A percentile compares a stretch with the other conserved stretches of the same genome.
These are phyloP conservation scores for Siniperca obscura DNA, from an alignment of 2,797 vertebrate genomes.

Conservation along the genomic window DNA sequence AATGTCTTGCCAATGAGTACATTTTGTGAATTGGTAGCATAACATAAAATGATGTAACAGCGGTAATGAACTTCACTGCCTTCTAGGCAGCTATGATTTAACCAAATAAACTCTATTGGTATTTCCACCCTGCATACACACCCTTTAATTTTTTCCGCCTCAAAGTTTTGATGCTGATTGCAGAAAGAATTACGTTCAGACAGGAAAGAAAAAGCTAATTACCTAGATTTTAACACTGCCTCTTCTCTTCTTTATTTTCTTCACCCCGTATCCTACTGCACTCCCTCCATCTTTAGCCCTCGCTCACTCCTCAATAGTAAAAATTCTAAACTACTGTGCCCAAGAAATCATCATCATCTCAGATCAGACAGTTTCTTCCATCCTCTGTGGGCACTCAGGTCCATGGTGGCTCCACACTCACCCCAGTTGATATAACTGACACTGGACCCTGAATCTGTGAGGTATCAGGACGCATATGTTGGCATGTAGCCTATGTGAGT, in stretches of 20 bases:
- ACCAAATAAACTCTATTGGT: background rate
- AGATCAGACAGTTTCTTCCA: slow-evolving; percentile 63
- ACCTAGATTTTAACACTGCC: slow-evolving; percentile 41
- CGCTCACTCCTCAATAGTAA: slow-evolving; percentile 69
- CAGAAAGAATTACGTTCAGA: slow-evolving; percentile 42
- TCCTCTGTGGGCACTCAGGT: slow-evolving; percentile 54
- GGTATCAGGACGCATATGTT: slow-evolving; percentile 10
- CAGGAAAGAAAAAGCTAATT: slow-evolving; percentile 71
- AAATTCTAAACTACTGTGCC: slow-evolving; percentile 76
- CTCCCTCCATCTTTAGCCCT: slow-evolving; percentile 65
- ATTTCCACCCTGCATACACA: background rate
- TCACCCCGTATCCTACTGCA: slow-evolving; percentile 36
- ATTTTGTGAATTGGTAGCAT: background rate
- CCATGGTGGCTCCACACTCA: slow-evolving; percentile 29
- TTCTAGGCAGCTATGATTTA: background rate
- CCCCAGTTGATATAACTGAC: slow-evolving; percentile 20
- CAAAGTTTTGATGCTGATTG: slow-evolving; percentile 46
- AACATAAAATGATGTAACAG: slow-evolving; percentile 14
- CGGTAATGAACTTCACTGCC: slow-evolving; percentile 51
- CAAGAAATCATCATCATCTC: slow-evolving; percentile 73
- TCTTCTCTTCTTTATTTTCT: slow-evolving; percentile 15
- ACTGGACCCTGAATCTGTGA: slow-evolving; percentile 1
- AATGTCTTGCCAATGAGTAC: background rate
- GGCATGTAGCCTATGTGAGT: background rate
- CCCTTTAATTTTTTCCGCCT: slow-evolving; percentile 21